Conservation (phyloP, 1,140 invertebrate species). For the Meloidogyne chitwoodi region DNA sequence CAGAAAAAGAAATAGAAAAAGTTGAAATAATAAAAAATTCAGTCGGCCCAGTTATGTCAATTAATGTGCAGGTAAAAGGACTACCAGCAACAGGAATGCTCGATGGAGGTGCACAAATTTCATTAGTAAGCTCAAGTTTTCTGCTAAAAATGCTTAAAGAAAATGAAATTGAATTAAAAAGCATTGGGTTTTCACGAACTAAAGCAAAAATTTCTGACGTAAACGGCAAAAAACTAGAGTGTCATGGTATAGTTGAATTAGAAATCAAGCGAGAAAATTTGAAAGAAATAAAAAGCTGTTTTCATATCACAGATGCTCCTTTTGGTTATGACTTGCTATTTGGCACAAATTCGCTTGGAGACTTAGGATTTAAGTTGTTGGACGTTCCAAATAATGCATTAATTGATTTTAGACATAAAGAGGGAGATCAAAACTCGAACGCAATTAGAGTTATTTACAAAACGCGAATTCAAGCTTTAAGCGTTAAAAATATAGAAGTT, state of each 20-base stretch:
- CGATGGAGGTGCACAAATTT: no score
- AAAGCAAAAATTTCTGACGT: background rate
- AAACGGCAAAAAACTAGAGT: background rate
- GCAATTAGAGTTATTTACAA: background rate
- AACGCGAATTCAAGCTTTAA: background rate
- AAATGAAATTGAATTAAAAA: background rate
- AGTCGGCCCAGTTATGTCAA: no score
- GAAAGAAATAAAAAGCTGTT: background rate
- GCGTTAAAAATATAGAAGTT: background rate
- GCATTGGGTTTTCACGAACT: background rate
- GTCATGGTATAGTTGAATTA: background rate
- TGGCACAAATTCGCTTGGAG: background rate
- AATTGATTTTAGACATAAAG: constrained; percentile 1
- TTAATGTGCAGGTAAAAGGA: no score
- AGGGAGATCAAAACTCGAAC: background rate
- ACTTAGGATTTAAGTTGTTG: background rate
- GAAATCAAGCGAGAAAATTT: background rate
- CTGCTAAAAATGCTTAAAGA: no score
- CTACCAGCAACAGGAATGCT: no score
- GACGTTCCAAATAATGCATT: background rate
- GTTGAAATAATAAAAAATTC: no score
- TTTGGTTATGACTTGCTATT: constrained; percentile 1
- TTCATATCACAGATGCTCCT: constrained; percentile 1
- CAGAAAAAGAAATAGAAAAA: no score
- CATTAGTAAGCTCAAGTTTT: no score